Percentiles rank a stretch among this genome's conserved stretches.
Conservation (phyloP, 2,888 invertebrate genomes). For the Athetis lepigone region DNA sequence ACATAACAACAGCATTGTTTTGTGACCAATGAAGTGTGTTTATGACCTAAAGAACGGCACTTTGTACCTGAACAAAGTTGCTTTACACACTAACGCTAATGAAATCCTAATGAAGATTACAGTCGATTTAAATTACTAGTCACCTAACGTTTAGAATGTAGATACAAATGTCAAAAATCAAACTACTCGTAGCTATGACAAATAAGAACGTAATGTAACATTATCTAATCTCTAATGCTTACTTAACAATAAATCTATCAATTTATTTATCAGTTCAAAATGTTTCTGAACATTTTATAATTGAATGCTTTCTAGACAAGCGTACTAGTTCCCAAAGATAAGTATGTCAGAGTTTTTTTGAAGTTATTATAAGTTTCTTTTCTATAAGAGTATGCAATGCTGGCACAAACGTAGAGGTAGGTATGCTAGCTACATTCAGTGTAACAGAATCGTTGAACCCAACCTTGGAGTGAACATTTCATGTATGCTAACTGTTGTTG, state of each 20-base stretch:
- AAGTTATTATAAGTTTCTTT: constrained; percentile 10
- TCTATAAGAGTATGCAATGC: constrained; percentile 18
- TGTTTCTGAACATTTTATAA: constrained; percentile 14
- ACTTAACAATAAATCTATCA: constrained; percentile 22
- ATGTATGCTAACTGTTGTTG: constrained; percentile 43
- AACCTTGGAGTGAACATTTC: constrained; percentile 46
- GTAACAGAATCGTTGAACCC: constrained; percentile 43
- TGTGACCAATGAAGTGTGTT: constrained; percentile 38
- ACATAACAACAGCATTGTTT: constrained; percentile 47
- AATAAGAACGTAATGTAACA: constrained; percentile 1
- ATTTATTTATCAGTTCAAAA: constrained; percentile 21
- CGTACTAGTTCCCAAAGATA: constrained; percentile 31
- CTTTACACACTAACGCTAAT: constrained; percentile 55
- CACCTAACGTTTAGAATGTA: constrained; percentile 22
- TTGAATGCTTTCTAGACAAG: constrained; percentile 17
- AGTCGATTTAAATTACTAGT: constrained; percentile 6
- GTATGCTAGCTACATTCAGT: constrained; percentile 9
- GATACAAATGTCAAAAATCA: neutral
- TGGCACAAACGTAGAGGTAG: constrained; percentile 24
- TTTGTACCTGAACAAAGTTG: constrained; percentile 49
- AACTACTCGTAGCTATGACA: constrained; percentile 10
- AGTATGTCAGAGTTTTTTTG: constrained; percentile 24
- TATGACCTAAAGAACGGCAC: constrained; percentile 32
- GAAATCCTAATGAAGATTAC: constrained; percentile 54
- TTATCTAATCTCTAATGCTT: constrained; percentile 31